A percentile compares a stretch with the other conserved stretches of the same genome.
These are phyloP conservation scores for Coleophora flavipennella DNA, from an alignment of 2,888 invertebrate genomes.

Conservation along the genomic window DNA sequence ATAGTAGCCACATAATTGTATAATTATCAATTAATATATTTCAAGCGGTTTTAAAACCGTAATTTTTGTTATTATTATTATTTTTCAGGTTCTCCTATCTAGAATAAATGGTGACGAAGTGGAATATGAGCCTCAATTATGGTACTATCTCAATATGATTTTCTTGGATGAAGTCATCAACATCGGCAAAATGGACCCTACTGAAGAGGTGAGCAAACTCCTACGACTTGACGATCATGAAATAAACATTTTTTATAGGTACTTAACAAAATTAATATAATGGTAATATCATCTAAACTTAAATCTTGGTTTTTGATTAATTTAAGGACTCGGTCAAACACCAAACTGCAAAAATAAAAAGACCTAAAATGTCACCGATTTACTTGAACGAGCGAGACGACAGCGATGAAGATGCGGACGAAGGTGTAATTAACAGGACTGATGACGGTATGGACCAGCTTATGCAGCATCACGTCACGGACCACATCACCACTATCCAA, in stretches of 20 bases:
- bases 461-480: no score
- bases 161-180: slow-evolving; percentile 12
- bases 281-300: no score
- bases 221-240: no score
- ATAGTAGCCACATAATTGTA: background rate
- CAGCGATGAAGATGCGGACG: slow-evolving; percentile 1
- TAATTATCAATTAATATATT: no score
- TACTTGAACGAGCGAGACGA: slow-evolving; percentile 4
- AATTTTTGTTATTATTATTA: no score
- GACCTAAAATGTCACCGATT: slow-evolving; percentile 1
- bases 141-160: slow-evolving; percentile 16
- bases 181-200: background rate
- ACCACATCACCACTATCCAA: background rate
- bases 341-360: no score
- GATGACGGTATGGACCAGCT: background rate
- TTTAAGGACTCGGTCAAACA: background rate
- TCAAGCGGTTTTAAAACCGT: no score
- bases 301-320: background rate
- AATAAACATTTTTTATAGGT: no score
- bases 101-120: slow-evolving; percentile 1
- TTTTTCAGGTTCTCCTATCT: slow-evolving; percentile 7
- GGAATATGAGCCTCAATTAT: slow-evolving; percentile 7
- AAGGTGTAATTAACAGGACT: background rate
- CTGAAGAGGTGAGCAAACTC: background rate
- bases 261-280: no score